Conservation (phyloP, 2,113 vertebrate species). For the Synodontis membranacea region DNA sequence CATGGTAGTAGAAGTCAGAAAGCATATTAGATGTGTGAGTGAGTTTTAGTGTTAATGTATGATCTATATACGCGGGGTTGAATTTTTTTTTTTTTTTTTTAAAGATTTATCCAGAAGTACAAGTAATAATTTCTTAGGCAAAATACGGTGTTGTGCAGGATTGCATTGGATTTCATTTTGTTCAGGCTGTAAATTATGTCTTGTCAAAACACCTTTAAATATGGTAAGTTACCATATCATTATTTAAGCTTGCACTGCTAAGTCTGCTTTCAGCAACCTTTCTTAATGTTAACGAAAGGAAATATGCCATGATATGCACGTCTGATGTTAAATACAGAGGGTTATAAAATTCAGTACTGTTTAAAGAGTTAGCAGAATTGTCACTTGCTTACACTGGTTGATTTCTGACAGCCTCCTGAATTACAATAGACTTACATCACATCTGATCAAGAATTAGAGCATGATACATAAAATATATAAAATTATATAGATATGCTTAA, state of each 20-base stretch:
- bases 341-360: constrained; percentile 59
- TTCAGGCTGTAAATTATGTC: background rate
- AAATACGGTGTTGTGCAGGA: background rate
- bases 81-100: too few relatives aligned
- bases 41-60: background rate
- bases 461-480: background rate
- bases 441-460: background rate
- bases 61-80: background rate
- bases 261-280: constrained; percentile 45
- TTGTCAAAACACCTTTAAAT: background rate
- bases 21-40: too few relatives aligned
- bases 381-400: constrained; percentile 65
- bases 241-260: constrained; percentile 47
- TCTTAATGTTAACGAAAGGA: constrained; percentile 12
- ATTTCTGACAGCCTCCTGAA: constrained; percentile 64
- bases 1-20: background rate
- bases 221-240: constrained; percentile 37
- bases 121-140: background rate
- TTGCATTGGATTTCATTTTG: background rate
- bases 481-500: background rate
- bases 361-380: constrained; percentile 64
- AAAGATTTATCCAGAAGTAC: background rate
- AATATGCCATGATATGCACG: constrained; percentile 53
- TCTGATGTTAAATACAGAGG: constrained; percentile 64
- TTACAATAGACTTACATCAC: constrained; percentile 26